A percentile compares a stretch with the other conserved stretches of the same genome.
Evolutionary conservation across 2,113 vertebrate species (phyloP).

Genomic region (Pelobates fuscus): DNA sequence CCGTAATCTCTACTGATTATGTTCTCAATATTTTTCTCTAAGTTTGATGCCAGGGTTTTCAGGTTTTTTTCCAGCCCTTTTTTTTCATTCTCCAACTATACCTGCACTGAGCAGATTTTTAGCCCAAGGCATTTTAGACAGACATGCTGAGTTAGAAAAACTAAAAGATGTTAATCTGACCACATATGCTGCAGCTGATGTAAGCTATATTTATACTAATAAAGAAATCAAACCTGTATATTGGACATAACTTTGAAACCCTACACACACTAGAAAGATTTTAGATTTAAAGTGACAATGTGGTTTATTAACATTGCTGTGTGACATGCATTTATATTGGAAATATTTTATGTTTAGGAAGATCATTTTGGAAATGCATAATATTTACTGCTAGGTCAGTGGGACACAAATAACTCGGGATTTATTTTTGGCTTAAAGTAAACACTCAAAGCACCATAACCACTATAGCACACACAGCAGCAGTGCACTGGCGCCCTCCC

Average conservation of each 20-base stretch:
- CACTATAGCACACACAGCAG: too few species aligned
- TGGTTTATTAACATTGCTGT: too few species aligned
- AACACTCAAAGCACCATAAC: too few species aligned
- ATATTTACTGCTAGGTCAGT: too few species aligned
- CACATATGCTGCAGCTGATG: constrained; percentile 41
- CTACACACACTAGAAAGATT: background rate
- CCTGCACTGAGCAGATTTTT: constrained; percentile 48
- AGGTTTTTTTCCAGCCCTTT: constrained; percentile 1
- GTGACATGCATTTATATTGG: too few species aligned
- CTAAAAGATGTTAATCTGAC: constrained; percentile 47
- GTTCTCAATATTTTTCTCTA: background rate
- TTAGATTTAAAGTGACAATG: background rate
- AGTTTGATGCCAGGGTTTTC: background rate
- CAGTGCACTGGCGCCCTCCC: too few species aligned
- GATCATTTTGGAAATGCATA: too few species aligned
- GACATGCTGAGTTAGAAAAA: constrained; percentile 49
- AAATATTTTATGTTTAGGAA: too few species aligned
- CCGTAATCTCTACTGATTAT: background rate
- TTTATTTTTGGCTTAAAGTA: too few species aligned
- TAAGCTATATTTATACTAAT: constrained; percentile 34
- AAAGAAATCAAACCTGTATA: constrained; percentile 22
- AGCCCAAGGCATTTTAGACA: constrained; percentile 38
- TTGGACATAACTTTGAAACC: background rate
- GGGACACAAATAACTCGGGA: too few species aligned
- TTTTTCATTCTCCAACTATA: constrained; percentile 25